These are phyloP conservation scores for Electrophaes corylata DNA, from an alignment of 2,888 invertebrate genomes.

Conservation along the genomic window DNA sequence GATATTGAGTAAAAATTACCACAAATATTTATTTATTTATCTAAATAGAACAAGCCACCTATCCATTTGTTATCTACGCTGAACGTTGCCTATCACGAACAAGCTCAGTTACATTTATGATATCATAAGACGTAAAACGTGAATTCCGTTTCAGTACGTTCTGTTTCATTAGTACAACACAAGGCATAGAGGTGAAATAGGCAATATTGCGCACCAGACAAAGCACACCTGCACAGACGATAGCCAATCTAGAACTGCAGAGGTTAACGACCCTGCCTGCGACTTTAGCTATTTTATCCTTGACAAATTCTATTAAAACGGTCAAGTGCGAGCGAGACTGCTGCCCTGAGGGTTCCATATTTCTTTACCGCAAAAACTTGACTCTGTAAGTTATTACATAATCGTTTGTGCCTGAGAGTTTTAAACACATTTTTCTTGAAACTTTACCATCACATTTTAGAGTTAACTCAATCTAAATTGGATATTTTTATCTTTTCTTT, in stretches of 20 bases:
- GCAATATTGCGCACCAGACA: slow-evolving; percentile 12
- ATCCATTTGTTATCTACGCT: not conserved
- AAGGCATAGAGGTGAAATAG: slow-evolving; percentile 8
- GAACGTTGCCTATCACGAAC: not conserved
- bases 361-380: too few relatives aligned
- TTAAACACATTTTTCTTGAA: too few relatives aligned
- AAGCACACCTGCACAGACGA: slow-evolving; percentile 3
- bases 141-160: slow-evolving; percentile 6
- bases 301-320: too few relatives aligned
- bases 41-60: not conserved
- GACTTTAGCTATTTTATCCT: too few relatives aligned
- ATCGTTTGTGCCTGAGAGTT: too few relatives aligned
- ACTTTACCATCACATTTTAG: too few relatives aligned
- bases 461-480: too few relatives aligned
- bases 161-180: slow-evolving; percentile 14
- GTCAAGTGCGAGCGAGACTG: not conserved
- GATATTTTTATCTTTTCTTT: too few relatives aligned
- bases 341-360: too few relatives aligned
- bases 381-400: too few relatives aligned
- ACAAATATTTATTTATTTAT: too few relatives aligned
- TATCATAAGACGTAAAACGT: slow-evolving; percentile 2
- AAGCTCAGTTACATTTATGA: not conserved
- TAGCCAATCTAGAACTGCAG: slow-evolving; percentile 3
- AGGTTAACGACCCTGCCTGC: slow-evolving; percentile 4
- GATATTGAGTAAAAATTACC: too few relatives aligned